Evolutionary conservation across 2,888 invertebrate species (phyloP).

Genomic region (Tridacna crocea): DNA sequence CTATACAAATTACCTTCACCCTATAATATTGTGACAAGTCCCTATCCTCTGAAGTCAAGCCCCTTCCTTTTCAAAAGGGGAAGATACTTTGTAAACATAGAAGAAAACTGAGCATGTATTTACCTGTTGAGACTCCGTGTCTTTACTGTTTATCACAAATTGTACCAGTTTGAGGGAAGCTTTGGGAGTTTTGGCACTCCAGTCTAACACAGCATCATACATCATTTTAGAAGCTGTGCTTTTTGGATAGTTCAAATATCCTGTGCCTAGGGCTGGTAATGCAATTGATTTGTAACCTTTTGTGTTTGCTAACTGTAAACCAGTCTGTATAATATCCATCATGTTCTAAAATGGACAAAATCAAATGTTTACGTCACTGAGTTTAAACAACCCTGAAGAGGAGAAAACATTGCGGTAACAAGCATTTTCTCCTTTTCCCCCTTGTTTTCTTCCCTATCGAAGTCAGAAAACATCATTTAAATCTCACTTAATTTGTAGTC

Average conservation of each 20-base stretch:
- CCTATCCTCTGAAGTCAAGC: too few relatives aligned
- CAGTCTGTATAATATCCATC: conserved; percentile 51
- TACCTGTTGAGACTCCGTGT: conserved; percentile 63
- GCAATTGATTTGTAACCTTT: conserved; percentile 61
- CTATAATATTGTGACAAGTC: too few relatives aligned
- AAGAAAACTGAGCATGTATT: not conserved
- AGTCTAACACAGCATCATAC: conserved; percentile 64
- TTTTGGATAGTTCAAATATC: conserved; percentile 65
- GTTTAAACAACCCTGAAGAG: too few relatives aligned
- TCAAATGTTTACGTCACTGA: too few relatives aligned
- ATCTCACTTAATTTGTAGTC: too few relatives aligned
- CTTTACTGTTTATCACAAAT: conserved; percentile 67
- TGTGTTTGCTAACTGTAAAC: conserved; percentile 52
- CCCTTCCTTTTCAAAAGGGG: not conserved
- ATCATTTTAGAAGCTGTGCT: conserved; percentile 57
- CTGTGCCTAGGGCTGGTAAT: conserved; percentile 67
- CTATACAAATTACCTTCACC: too few relatives aligned
- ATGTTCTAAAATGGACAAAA: conserved; percentile 44
- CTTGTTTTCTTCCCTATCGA: too few relatives aligned
- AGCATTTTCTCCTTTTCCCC: too few relatives aligned
- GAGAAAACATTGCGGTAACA: too few relatives aligned
- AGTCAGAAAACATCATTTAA: too few relatives aligned
- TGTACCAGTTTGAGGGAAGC: conserved; percentile 59
- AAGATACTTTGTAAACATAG: not conserved
- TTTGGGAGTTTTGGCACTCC: conserved; percentile 56